A percentile compares a stretch with the other conserved stretches of the same genome.
These are phyloP conservation scores for Battus philenor DNA, from an alignment of 1,140 invertebrate genomes.

Conservation along the genomic window DNA sequence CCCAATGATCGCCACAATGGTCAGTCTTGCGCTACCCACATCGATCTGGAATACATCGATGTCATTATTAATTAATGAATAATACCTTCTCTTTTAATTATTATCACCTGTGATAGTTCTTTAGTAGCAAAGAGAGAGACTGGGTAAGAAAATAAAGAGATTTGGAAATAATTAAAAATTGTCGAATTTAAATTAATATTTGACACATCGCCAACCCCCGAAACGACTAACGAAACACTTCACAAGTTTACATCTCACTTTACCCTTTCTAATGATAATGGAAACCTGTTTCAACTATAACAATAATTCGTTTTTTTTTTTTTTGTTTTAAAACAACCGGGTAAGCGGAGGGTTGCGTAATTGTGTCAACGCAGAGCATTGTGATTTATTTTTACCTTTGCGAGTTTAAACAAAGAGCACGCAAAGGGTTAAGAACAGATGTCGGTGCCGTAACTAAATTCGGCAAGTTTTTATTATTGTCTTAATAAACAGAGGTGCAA, in stretches of 20 bases:
- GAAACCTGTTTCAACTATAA: conserved; percentile 63
- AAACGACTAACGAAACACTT: conserved; percentile 41
- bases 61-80: no score
- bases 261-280: conserved; percentile 65
- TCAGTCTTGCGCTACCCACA: no score
- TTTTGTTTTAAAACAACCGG: conserved; percentile 59
- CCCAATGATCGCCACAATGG: no score
- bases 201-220: conserved; percentile 37
- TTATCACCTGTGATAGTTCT: no score
- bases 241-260: conserved; percentile 63
- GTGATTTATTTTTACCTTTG: conserved; percentile 39
- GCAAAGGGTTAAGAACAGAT: conserved; percentile 48
- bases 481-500: conserved; percentile 55
- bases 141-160: neutral
- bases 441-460: conserved; percentile 25
- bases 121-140: no score
- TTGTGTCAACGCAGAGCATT: conserved; percentile 61
- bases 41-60: no score
- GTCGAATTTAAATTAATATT: conserved; percentile 12
- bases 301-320: conserved; percentile 42
- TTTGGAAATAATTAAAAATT: neutral
- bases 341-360: conserved; percentile 36
- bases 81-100: no score
- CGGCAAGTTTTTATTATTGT: conserved; percentile 41
- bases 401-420: conserved; percentile 47